These are phyloP conservation scores for Orussus abietinus DNA, from an alignment of 1,140 invertebrate species.

Conservation along the genomic window DNA sequence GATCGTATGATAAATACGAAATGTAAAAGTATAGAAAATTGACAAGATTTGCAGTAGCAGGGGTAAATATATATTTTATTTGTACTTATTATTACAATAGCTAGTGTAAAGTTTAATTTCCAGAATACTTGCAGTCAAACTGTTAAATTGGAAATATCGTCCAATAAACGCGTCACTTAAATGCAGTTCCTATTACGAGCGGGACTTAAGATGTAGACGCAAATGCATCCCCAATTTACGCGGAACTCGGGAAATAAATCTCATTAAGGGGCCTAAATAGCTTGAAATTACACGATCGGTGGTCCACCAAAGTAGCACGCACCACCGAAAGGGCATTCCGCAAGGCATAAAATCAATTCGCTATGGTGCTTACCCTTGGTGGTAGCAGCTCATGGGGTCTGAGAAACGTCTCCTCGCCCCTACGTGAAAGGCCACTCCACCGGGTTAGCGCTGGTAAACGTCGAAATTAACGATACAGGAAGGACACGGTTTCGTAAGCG, in stretches of 20 bases:
- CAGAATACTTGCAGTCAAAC: too few species aligned
- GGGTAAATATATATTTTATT: too few species aligned
- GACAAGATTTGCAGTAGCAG: too few species aligned
- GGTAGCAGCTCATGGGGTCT: constrained; percentile 21
- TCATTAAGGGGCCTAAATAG: constrained; percentile 43
- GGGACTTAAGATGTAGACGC: not conserved
- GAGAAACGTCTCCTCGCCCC: constrained; percentile 6
- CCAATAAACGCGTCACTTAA: too few species aligned
- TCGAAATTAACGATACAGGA: constrained; percentile 19
- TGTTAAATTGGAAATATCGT: too few species aligned
- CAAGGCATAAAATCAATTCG: constrained; percentile 43
- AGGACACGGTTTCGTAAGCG: constrained; percentile 12
- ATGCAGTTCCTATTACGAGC: too few species aligned
- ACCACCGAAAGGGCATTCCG: constrained; percentile 26
- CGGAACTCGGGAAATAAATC: constrained; percentile 7
- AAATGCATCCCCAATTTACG: constrained; percentile 5
- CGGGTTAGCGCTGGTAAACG: not conserved
- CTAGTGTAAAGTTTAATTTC: too few species aligned
- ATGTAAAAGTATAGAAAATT: too few species aligned
- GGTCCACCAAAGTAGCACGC: constrained; percentile 28
- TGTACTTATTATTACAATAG: too few species aligned
- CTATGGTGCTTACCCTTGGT: constrained; percentile 25
- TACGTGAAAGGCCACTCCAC: not conserved
- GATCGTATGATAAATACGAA: too few species aligned
- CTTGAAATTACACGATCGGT: constrained; percentile 47